phyloP scores from a whole-genome alignment of 1,140 invertebrate genomes.

The Bombus confusus region DNA sequence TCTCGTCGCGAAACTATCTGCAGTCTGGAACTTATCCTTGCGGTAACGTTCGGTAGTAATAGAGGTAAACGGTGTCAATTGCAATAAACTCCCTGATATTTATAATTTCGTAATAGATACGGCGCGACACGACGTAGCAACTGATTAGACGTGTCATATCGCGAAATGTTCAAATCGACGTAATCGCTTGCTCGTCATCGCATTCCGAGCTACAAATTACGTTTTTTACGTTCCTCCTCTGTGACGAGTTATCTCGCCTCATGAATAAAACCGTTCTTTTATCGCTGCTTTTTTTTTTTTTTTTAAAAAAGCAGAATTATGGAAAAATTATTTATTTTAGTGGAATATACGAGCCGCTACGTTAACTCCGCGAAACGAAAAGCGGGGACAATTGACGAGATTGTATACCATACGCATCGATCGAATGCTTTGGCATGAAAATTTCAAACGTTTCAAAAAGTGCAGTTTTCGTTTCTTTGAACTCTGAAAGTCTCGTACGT shows the following conservation, averaged over 20 bases:
- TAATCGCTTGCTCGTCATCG: not conserved
- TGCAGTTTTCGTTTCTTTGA: no score
- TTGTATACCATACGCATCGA: no score
- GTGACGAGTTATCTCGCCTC: not conserved
- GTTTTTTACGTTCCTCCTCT: not conserved
- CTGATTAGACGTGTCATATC: conserved; percentile 30
- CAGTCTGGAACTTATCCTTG: not conserved
- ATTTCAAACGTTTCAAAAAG: no score
- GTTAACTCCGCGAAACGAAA: no score
- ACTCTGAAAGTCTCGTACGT: no score
- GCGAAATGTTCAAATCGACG: not conserved
- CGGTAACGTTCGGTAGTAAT: not conserved
- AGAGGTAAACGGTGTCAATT: not conserved
- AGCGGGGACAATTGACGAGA: no score
- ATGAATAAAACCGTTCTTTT: not conserved
- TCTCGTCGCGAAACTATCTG: no score
- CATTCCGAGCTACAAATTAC: not conserved
- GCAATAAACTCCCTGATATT: not conserved
- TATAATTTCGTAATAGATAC: not conserved
- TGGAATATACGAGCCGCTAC: no score
- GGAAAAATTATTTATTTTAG: no score
- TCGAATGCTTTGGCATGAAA: no score
- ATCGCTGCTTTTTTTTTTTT: no score
- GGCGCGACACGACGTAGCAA: not conserved
- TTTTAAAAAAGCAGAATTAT: no score